A percentile compares a stretch with the other conserved stretches of the same genome.
Conservation (phyloP, 2,797 vertebrate genomes). For the Artibeus jamaicensis region DNA sequence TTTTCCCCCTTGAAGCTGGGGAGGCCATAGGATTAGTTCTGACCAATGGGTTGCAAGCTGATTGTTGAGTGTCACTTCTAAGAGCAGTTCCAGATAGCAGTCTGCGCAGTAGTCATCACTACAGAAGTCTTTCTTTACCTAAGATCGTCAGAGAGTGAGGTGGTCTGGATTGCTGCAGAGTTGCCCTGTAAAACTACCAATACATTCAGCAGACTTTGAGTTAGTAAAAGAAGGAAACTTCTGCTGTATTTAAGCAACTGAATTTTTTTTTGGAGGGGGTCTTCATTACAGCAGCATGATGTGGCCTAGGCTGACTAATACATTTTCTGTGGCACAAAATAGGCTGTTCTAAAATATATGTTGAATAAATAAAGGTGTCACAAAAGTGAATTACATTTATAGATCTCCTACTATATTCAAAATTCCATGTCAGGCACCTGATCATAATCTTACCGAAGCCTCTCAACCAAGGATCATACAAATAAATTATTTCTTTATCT, state of each 20-base stretch:
- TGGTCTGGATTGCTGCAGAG: not conserved
- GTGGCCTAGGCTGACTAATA: not conserved
- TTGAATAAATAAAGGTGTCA: constrained; percentile 18
- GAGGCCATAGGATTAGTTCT: not conserved
- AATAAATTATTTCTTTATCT: constrained; percentile 2
- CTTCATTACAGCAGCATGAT: not conserved
- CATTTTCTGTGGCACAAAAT: not conserved
- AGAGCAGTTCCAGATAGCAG: not conserved
- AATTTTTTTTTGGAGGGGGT: not conserved
- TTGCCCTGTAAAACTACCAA: not conserved
- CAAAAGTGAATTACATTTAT: not conserved
- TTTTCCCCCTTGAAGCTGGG: not conserved
- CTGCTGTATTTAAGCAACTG: not conserved
- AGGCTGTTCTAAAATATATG: not conserved
- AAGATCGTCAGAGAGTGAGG: not conserved
- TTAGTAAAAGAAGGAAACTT: not conserved
- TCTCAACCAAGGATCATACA: not conserved
- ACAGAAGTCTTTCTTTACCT: not conserved
- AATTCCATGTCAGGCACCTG: not conserved
- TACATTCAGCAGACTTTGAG: not conserved
- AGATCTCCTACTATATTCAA: not conserved
- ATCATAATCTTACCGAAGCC: not conserved
- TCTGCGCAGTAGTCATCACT: not conserved
- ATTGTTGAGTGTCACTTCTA: not conserved
- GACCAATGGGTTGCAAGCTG: not conserved